These are phyloP conservation scores for Druceiella hillmani DNA, from an alignment of 2,888 invertebrate genomes.

Conservation along the genomic window DNA sequence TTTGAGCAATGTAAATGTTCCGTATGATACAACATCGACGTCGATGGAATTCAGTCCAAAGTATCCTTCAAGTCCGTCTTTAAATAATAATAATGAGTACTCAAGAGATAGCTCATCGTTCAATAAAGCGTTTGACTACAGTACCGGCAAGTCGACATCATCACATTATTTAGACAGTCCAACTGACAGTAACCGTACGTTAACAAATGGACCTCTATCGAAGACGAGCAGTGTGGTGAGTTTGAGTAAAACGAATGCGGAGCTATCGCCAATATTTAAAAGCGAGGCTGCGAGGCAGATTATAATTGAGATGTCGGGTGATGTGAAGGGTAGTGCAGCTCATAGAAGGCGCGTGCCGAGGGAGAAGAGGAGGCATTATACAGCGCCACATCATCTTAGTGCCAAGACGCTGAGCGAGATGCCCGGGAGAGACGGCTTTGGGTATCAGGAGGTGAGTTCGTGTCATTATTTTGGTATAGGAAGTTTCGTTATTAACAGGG, in stretches of 20 bases:
- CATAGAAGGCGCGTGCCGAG: slow-evolving; percentile 69
- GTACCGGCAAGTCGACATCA: slow-evolving; percentile 38
- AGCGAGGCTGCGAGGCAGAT: slow-evolving; percentile 84
- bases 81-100: slow-evolving; percentile 45
- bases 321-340: slow-evolving; percentile 52
- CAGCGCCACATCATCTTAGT: slow-evolving; percentile 73
- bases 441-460: slow-evolving; percentile 45
- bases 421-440: slow-evolving; percentile 38
- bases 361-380: slow-evolving; percentile 81
- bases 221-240: slow-evolving; percentile 47
- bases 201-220: slow-evolving; percentile 45
- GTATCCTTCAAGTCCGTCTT: slow-evolving; percentile 44
- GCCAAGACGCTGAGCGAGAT: slow-evolving; percentile 56
- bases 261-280: slow-evolving; percentile 76
- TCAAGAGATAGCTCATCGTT: slow-evolving; percentile 45
- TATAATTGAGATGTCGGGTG: slow-evolving; percentile 70
- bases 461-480: too few species aligned
- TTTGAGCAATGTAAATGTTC: slow-evolving; percentile 21
- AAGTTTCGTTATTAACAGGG: too few species aligned
- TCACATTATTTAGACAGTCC: slow-evolving; percentile 46
- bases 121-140: slow-evolving; percentile 40
- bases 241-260: slow-evolving; percentile 42
- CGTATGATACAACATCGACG: slow-evolving; percentile 30
- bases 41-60: slow-evolving; percentile 42
- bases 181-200: slow-evolving; percentile 41